These are phyloP conservation scores for Tenrec ecaudatus DNA, from an alignment of 2,113 vertebrate genomes.

Conservation along the genomic window DNA sequence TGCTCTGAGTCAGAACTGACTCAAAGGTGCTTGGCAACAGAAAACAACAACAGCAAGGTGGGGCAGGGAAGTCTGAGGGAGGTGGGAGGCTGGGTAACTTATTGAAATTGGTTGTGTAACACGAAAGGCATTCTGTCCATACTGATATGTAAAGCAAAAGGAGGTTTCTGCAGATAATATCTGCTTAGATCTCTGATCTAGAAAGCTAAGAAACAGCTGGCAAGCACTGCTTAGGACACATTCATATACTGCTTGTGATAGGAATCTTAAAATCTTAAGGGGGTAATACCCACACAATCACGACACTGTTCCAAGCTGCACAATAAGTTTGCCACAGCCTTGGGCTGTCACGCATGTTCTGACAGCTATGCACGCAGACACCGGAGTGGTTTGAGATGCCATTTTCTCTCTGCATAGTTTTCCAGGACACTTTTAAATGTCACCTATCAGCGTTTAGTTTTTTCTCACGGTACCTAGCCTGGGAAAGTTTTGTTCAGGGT, in stretches of 20 bases:
- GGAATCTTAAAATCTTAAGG: slow-evolving; percentile 45
- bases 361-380: not conserved
- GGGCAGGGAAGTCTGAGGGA: not conserved
- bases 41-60: not conserved
- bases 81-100: slow-evolving; percentile 13
- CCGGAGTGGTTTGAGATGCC: not conserved
- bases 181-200: slow-evolving; percentile 65
- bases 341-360: slow-evolving; percentile 47
- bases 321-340: slow-evolving; percentile 60
- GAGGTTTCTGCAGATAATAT: slow-evolving; percentile 52
- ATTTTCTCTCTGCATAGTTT: slow-evolving; percentile 65
- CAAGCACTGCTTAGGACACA: slow-evolving; percentile 49
- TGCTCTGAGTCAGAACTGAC: too few relatives aligned
- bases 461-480: slow-evolving; percentile 71
- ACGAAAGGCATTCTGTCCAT: not conserved
- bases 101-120: slow-evolving; percentile 47
- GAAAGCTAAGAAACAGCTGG: slow-evolving; percentile 71
- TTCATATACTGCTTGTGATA: slow-evolving; percentile 49
- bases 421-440: slow-evolving; percentile 62
- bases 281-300: slow-evolving; percentile 62
- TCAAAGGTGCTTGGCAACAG: too few relatives aligned
- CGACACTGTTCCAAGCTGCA: slow-evolving; percentile 61
- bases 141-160: slow-evolving; percentile 48
- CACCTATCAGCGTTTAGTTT: slow-evolving; percentile 67
- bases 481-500: slow-evolving; percentile 58